phyloP scores from a whole-genome alignment of 2,797 vertebrate genomes.

The Limnodromus scolopaceus region DNA sequence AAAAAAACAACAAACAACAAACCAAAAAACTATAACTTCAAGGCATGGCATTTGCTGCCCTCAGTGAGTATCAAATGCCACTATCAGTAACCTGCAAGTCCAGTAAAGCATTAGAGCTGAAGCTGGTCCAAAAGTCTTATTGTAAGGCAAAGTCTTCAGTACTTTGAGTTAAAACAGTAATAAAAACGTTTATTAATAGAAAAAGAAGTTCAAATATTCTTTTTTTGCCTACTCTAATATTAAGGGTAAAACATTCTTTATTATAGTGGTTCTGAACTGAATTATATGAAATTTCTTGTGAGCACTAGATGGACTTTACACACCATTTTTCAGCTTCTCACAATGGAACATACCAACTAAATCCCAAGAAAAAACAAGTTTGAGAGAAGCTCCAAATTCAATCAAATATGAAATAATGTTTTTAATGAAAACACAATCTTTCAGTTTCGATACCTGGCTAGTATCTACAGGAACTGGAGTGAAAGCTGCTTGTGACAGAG shows the following conservation, averaged over 20 bases:
- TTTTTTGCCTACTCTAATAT: background rate
- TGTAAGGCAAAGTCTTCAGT: background rate
- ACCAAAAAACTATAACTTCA: background rate
- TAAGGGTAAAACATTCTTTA: background rate
- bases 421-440: background rate
- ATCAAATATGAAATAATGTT: background rate
- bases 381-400: background rate
- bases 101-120: background rate
- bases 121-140: background rate
- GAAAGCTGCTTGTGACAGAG: constrained; percentile 92
- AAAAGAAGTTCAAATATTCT: background rate
- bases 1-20: background rate
- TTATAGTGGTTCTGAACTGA: background rate
- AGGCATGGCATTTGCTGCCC: background rate
- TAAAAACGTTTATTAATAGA: background rate
- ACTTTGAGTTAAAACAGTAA: background rate
- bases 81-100: background rate
- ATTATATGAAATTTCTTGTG: background rate
- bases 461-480: constrained; percentile 94
- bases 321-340: background rate
- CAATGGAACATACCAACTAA: background rate
- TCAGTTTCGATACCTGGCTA: constrained; percentile 84
- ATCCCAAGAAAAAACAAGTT: background rate
- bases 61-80: background rate
- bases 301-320: background rate